phyloP scores from a whole-genome alignment of 2,797 vertebrate species.

The Microchirus variegatus region DNA sequence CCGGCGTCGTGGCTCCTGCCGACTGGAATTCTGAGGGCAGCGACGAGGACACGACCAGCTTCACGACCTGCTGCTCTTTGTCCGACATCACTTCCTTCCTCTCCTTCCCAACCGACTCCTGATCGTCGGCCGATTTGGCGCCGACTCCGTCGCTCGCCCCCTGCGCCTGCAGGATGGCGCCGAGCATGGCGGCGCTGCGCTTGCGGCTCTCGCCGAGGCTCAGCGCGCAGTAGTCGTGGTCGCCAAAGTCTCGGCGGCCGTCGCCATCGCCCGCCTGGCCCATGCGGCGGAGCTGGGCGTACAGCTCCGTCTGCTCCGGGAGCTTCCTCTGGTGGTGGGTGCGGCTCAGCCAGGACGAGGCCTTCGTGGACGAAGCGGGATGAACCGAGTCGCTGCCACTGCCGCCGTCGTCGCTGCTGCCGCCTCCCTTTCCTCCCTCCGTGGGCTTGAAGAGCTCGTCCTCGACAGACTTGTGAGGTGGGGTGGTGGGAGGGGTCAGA shows the following conservation, averaged over 20 bases:
- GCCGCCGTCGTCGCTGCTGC: slow-evolving; percentile 67
- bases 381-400: slow-evolving; percentile 34
- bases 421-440: slow-evolving; percentile 75
- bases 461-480: slow-evolving; percentile 93
- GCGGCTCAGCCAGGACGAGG: slow-evolving; percentile 62
- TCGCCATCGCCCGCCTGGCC: slow-evolving; percentile 64
- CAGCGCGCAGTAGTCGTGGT: slow-evolving; percentile 95
- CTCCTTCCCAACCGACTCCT: slow-evolving; percentile 33
- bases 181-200: slow-evolving; percentile 64
- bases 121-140: slow-evolving; percentile 20
- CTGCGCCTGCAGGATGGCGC: slow-evolving; percentile 49
- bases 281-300: slow-evolving; percentile 90
- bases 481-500: slow-evolving; percentile 97
- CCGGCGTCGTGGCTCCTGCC: slow-evolving; percentile 46
- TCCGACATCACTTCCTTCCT: slow-evolving; percentile 13
- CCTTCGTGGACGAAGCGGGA: slow-evolving; percentile 39
- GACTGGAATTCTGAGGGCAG: slow-evolving; percentile 46
- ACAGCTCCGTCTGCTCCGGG: slow-evolving; percentile 93
- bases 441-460: slow-evolving; percentile 95
- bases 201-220: slow-evolving; percentile 78
- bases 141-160: slow-evolving; percentile 24
- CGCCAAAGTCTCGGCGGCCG: slow-evolving; percentile 86
- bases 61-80: slow-evolving; percentile 34
- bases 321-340: slow-evolving; percentile 83
- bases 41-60: slow-evolving; percentile 7